phyloP scores from a whole-genome alignment of 2,113 vertebrate genomes.

The Castor canadensis region DNA sequence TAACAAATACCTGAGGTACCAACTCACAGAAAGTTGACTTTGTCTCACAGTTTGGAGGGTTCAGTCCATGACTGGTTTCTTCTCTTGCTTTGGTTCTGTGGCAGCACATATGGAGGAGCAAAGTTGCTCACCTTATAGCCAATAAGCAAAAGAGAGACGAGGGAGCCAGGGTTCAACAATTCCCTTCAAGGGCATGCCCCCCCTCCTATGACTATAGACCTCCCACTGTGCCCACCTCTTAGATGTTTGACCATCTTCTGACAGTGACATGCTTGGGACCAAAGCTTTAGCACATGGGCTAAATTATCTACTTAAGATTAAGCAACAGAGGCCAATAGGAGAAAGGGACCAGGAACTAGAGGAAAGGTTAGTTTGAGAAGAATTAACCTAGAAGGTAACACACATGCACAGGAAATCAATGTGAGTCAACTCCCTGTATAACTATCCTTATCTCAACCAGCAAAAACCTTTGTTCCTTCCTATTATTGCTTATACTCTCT shows the following conservation, averaged over 20 bases:
- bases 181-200: not conserved
- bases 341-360: too few relatives aligned
- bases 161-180: not conserved
- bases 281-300: not conserved
- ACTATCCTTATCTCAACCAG: too few relatives aligned
- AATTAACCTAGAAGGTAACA: too few relatives aligned
- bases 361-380: too few relatives aligned
- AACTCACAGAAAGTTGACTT: not conserved
- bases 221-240: not conserved
- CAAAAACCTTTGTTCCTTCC: too few relatives aligned
- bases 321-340: too few relatives aligned
- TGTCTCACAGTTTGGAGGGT: not conserved
- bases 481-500: too few relatives aligned
- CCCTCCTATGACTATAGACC: not conserved
- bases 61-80: not conserved
- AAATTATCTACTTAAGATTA: too few relatives aligned
- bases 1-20: not conserved
- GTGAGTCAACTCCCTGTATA: too few relatives aligned
- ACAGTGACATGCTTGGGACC: not conserved
- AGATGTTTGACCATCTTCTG: not conserved
- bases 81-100: not conserved
- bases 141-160: not conserved
- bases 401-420: too few relatives aligned
- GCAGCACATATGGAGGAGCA: not conserved
- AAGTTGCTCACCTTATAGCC: not conserved